Base-by-base conservation (phyloP, 2,888 invertebrate species). In the Tipula helvola region DNA sequence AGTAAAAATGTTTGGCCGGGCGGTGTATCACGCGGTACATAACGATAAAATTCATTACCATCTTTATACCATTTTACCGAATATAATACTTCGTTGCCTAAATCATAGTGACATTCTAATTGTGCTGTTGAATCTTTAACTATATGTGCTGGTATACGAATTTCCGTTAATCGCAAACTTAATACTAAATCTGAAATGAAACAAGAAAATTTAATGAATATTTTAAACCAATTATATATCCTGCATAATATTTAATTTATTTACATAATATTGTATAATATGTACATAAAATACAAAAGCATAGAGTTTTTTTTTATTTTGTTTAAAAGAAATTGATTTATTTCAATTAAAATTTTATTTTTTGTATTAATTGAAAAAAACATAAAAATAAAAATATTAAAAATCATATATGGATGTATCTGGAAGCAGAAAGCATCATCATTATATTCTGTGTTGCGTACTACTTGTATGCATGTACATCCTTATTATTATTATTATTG, bases 61-160 rank as follows among this genome's bases (percentile, higher is more conserved):
- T 97, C 96, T 91, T 97, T 97, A 93, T 97, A 97, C 97, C 97
- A 97, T 93, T 97, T 97, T 90, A 97, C 97, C 84, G 97, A 97
- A 92, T 97, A 97, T 86, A 97, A 93, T 86, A 94, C 94, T 90
- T 97, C 97, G 3, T 94, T 95, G 89, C 96, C 96, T 90, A 97
- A 93, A 91, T 96, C 95, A 93, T 96, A 97, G 90, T 95, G 94
- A 91, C 97, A 97, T 88, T 96, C 96, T 89, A 97, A 92, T 88
- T 94, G 93, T 86, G 96, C 96, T 89, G 94, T 94, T 90, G 95
- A 94, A 89, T 96, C 96, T 89, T 95, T 93, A 86, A 96, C 95
- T 89, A 96, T 96, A 92, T 96, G 96, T 88, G 94, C 94, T 44
- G 97, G 97, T 90, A 97, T 95, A 89, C 95, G 93, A 88, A 97